Percentiles rank a stretch among this genome's conserved stretches.
phyloP scores from a whole-genome alignment of 1,140 invertebrate species.

The Sesamia nonagrioides region DNA sequence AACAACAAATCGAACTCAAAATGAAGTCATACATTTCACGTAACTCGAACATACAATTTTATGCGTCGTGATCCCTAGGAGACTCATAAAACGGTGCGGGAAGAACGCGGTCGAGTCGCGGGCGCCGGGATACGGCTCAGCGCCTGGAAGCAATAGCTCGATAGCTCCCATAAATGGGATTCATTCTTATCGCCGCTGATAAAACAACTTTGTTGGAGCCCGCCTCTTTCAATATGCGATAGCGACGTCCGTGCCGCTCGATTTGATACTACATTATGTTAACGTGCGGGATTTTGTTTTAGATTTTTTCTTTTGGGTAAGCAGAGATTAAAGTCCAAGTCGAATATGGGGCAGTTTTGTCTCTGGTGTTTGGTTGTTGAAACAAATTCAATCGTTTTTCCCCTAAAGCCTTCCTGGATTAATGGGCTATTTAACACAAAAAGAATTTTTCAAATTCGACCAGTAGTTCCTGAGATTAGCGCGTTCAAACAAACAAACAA shows the following conservation, averaged over 20 bases:
- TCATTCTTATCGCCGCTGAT: slow-evolving; percentile 73
- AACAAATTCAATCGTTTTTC: background rate
- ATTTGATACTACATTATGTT: slow-evolving; percentile 79
- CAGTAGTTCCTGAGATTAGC: too few species aligned
- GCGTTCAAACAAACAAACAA: too few species aligned
- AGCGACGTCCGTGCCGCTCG: slow-evolving; percentile 63
- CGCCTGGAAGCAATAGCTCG: slow-evolving; percentile 51
- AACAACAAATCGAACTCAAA: slow-evolving; percentile 11
- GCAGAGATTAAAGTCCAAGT: background rate
- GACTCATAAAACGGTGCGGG: slow-evolving; percentile 70
- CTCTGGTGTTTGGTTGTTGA: background rate
- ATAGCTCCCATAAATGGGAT: slow-evolving; percentile 58
- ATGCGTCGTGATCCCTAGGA: slow-evolving; percentile 58
- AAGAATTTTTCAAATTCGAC: too few species aligned
- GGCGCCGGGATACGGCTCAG: slow-evolving; percentile 57
- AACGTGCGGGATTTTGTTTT: slow-evolving; percentile 75
- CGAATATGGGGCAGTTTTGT: background rate
- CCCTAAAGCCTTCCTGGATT: too few species aligned
- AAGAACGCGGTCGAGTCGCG: slow-evolving; percentile 71
- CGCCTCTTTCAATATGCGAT: slow-evolving; percentile 73
- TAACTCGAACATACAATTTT: slow-evolving; percentile 41
- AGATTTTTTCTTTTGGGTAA: slow-evolving; percentile 60
- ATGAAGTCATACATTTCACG: slow-evolving; percentile 36
- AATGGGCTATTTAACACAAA: too few species aligned
- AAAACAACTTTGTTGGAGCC: slow-evolving; percentile 78